These are phyloP conservation scores for Caenorhabditis sp. DNA, from an alignment of 2,888 invertebrate species.

Conservation along the genomic window DNA sequence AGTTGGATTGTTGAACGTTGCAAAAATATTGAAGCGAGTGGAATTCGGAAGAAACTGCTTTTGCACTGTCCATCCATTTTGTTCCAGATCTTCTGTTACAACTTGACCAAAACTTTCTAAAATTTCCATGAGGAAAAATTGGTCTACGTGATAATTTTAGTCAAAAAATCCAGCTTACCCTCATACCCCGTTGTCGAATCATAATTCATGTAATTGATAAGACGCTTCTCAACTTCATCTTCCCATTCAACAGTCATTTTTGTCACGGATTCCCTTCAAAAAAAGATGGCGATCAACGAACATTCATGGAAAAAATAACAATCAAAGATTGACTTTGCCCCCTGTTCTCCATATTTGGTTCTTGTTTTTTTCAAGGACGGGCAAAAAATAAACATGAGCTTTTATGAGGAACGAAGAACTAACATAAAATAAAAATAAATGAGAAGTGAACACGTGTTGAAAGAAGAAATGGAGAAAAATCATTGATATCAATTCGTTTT, in stretches of 20 bases:
- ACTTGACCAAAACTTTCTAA: slow-evolving; percentile 46
- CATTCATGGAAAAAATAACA: background rate
- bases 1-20: slow-evolving; percentile 38
- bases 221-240: slow-evolving; percentile 49
- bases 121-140: too few species aligned
- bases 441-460: slow-evolving; percentile 3
- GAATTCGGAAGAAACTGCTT: slow-evolving; percentile 43
- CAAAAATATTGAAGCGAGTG: slow-evolving; percentile 52
- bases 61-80: slow-evolving; percentile 48
- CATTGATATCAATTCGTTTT: too few species aligned
- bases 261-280: background rate
- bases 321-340: background rate
- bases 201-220: slow-evolving; percentile 59
- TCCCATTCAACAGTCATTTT: slow-evolving; percentile 36
- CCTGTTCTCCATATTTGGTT: too few species aligned
- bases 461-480: background rate
- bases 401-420: background rate
- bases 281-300: too few species aligned
- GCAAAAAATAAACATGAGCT: too few species aligned
- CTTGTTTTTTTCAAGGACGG: too few species aligned
- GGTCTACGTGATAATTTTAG: too few species aligned
- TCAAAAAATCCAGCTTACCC: slow-evolving; percentile 52
- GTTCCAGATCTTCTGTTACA: slow-evolving; percentile 45
- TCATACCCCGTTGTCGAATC: slow-evolving; percentile 59
- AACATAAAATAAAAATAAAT: background rate